Base-by-base conservation (phyloP, 2,113 vertebrate genomes). In the Spea multiplicata region DNA sequence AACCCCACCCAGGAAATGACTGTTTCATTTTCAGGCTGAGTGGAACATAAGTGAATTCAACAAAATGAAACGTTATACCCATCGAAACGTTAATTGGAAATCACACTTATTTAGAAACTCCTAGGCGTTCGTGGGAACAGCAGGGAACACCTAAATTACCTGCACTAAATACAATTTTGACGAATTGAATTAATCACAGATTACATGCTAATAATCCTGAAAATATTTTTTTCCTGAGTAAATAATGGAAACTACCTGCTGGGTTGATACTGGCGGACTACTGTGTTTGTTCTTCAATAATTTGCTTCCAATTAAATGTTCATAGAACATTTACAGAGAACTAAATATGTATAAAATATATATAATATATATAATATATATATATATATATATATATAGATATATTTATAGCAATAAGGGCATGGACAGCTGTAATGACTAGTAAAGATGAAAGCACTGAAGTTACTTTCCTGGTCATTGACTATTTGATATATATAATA, bases 101-200 rank as follows among this genome's bases (percentile, higher is more conserved):
- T 69, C 9, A 59, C 44, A 70, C 5, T 69, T 62, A 76, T 48
- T 76, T 61, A 61, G 45, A 69, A 17, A 53, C 55, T 72, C 61
- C 65, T 76, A 59, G 53, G 78, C 61, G 80, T 83, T 83, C 84
- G 44, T 44, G 9, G 5, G 14, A 84, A 82, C 83, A 82, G 83
- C 84, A 77, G 86, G 83, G 78, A 44, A 66, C 46, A 46, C 73
- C 55, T 82, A 64, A 87, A 89, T 88, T 86, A 73, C 59, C 83
- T 84, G 81, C 81, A 53, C 78, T 48, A 76, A 82, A 83, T 87
- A 82, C 83, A 83, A 83, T 81, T 86, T 81, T 78, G 78, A 74
- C 82, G 82, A 85, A 86, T 87, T 88, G 86, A 89, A 88, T 90
- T 90, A 87, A 86, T 88, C 82, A 86, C 86, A 84, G 83, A 89